Percentiles rank a stretch among this genome's conserved stretches.
Conservation (phyloP, 2,113 vertebrate species). For the Pongo pygmaeus region DNA sequence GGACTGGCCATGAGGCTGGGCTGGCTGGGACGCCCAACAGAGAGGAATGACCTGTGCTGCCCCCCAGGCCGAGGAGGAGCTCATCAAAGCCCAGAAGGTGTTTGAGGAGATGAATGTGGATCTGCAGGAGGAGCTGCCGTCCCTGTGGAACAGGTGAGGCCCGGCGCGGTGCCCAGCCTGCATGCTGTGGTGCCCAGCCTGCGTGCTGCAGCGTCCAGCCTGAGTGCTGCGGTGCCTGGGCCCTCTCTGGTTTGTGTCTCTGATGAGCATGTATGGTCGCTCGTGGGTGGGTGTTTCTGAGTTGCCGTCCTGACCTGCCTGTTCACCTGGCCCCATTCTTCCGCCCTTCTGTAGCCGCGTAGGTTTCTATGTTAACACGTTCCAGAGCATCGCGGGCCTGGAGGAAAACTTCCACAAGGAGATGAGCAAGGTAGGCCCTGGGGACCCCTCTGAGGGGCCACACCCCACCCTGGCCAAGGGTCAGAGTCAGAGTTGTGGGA, state of each 20-base stretch:
- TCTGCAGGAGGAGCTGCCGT: constrained; percentile 97
- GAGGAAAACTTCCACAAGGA: constrained; percentile 99
- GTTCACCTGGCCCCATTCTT: not conserved
- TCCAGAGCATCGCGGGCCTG: constrained; percentile 97
- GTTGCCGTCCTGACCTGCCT: not conserved
- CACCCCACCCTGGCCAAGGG: not conserved
- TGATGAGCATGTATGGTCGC: rapidly evolving
- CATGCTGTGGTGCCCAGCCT: rapidly evolving
- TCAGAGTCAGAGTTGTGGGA: not conserved
- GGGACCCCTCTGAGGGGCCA: not conserved
- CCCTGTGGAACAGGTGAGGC: constrained; percentile 97
- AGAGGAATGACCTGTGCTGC: constrained; percentile 51
- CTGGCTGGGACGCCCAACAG: not conserved
- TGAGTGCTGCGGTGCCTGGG: rapidly evolving
- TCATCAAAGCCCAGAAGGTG: constrained; percentile 97
- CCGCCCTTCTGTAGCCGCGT: constrained; percentile 89
- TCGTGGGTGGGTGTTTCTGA: rapidly evolving
- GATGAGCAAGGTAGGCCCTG: constrained; percentile 92
- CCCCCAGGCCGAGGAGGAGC: constrained; percentile 95
- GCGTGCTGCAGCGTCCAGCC: no score
- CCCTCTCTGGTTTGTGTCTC: not conserved
- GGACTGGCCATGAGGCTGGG: not conserved
- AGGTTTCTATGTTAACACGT: constrained; percentile 99
- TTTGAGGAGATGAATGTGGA: constrained; percentile 99
- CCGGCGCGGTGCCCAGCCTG: not conserved